Conservation (phyloP, 2,888 invertebrate species). For the Acanthococcus lagerstroemiae region DNA sequence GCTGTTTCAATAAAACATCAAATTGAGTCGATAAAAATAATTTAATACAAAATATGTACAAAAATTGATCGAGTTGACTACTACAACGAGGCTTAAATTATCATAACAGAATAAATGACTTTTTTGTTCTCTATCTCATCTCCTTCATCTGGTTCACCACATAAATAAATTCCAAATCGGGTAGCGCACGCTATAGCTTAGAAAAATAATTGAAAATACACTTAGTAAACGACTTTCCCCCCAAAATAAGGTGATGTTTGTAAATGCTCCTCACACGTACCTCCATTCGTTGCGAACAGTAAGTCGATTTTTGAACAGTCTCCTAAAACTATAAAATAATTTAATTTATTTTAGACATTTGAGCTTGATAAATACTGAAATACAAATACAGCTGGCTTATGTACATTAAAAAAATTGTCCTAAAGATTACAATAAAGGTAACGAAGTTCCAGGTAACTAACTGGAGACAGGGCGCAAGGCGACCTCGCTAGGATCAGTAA, state of each 20-base stretch:
- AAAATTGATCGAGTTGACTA: not conserved
- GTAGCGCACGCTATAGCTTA: too few relatives aligned
- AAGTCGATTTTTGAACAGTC: too few relatives aligned
- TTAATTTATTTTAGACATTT: not conserved
- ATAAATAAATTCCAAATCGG: too few relatives aligned
- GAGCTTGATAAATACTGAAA: not conserved
- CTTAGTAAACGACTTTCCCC: too few relatives aligned
- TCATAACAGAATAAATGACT: too few relatives aligned
- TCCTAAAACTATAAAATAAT: too few relatives aligned
- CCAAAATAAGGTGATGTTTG: too few relatives aligned
- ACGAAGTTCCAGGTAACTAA: not conserved
- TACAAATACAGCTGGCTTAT: not conserved
- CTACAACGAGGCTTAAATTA: not conserved
- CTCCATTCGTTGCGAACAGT: too few relatives aligned
- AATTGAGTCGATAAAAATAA: not conserved
- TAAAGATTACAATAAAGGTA: not conserved
- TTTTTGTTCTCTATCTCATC: too few relatives aligned
- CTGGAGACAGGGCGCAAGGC: not conserved
- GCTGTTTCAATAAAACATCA: too few relatives aligned
- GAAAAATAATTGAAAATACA: not conserved
- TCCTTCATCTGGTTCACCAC: too few relatives aligned
- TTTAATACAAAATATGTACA: constrained; percentile 3
- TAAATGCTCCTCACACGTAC: not conserved
- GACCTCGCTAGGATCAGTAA: not conserved
- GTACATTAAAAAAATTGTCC: not conserved